Evolutionary conservation across 2,113 vertebrate species (phyloP).

Genomic region (Damaliscus lunatus): DNA sequence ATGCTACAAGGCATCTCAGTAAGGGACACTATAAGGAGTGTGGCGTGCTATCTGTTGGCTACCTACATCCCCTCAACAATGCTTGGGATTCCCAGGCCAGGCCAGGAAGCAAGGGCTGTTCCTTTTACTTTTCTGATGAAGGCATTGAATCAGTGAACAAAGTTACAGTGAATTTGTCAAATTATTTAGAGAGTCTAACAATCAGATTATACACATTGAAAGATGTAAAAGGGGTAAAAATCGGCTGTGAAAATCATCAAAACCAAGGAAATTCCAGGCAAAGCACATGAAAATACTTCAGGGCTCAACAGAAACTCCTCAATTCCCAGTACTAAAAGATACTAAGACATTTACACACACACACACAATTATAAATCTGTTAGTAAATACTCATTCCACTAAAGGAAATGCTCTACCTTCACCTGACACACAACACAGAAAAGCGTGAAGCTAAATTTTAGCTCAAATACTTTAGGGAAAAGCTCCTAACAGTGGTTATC

Average conservation of each 20-base stretch:
- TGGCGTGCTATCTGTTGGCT: background rate
- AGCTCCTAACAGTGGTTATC: background rate
- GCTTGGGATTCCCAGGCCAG: background rate
- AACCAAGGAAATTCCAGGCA: slow-evolving; percentile 26
- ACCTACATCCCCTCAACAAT: background rate
- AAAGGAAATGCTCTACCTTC: background rate
- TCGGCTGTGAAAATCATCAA: slow-evolving; percentile 15
- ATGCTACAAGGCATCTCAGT: background rate
- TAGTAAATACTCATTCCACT: background rate
- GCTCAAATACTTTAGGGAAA: slow-evolving; percentile 12
- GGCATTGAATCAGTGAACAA: background rate
- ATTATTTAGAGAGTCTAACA: background rate
- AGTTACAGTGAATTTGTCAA: background rate
- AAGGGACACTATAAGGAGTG: background rate
- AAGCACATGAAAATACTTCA: slow-evolving; percentile 20
- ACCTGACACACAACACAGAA: slow-evolving; percentile 2
- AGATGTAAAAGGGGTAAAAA: background rate
- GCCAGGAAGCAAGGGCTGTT: background rate
- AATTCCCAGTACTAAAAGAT: background rate
- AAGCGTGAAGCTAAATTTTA: slow-evolving; percentile 13
- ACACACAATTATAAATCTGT: background rate
- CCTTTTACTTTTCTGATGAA: background rate
- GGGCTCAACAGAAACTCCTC: background rate
- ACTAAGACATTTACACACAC: background rate
- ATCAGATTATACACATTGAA: background rate